These are phyloP conservation scores for Mycetomoellerius zeteki DNA, from an alignment of 1,140 invertebrate species.

Conservation along the genomic window DNA sequence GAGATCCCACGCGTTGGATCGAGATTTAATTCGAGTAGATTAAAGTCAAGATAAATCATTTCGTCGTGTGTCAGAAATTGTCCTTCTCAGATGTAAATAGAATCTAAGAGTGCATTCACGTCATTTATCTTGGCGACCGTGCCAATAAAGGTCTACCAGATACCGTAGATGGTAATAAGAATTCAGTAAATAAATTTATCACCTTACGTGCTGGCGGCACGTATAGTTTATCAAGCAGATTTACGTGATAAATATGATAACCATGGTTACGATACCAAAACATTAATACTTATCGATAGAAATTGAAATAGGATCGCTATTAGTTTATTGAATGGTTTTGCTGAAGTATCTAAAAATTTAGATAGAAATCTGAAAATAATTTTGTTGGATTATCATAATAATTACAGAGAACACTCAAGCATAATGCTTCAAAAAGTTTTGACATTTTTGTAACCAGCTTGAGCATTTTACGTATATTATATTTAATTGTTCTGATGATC, in stretches of 20 bases:
- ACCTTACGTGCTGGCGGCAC: conserved; percentile 70
- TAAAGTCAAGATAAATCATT: conserved; percentile 75
- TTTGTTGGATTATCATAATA: no score
- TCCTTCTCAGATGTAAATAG: conserved; percentile 71
- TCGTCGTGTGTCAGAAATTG: conserved; percentile 21
- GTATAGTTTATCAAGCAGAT: conserved; percentile 75
- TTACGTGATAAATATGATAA: conserved; percentile 36
- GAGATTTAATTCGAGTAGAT: conserved; percentile 54
- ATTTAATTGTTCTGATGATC: no score
- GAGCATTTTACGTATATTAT: no score
- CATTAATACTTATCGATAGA: conserved; percentile 38
- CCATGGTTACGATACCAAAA: conserved; percentile 47
- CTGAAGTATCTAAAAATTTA: background rate
- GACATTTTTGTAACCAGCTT: no score
- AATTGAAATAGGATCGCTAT: conserved; percentile 48
- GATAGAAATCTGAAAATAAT: no score
- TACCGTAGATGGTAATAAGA: conserved; percentile 47
- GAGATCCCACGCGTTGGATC: conserved; percentile 10
- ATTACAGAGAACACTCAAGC: no score
- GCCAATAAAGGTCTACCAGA: conserved; percentile 44
- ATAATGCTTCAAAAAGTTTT: no score
- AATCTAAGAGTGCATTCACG: conserved; percentile 68
- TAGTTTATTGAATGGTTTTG: background rate
- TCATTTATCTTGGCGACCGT: conserved; percentile 71
- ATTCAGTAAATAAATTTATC: conserved; percentile 73